A percentile compares a stretch with the other conserved stretches of the same genome.
These are phyloP conservation scores for Trogon surrucura DNA, from an alignment of 2,113 vertebrate species.

Conservation along the genomic window DNA sequence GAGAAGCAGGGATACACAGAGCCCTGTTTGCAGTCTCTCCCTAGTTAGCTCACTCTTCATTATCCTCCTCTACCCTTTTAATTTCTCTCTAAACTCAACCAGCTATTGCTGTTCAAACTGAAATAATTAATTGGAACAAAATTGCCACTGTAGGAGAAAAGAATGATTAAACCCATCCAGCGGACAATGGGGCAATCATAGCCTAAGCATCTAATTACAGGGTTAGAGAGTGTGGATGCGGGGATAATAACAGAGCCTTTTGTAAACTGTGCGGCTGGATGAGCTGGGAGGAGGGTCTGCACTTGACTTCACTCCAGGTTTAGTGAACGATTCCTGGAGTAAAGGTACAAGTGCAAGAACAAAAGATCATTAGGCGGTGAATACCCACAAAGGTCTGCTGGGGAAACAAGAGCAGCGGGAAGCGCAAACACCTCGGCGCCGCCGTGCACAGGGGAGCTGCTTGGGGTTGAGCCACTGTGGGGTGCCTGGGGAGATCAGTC, in stretches of 20 bases:
- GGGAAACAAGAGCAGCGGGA: not conserved
- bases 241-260: constrained; percentile 48
- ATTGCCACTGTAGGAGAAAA: constrained; percentile 72
- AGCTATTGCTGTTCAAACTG: constrained; percentile 68
- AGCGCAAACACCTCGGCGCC: not conserved
- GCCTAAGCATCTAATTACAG: constrained; percentile 72
- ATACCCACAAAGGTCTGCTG: not conserved
- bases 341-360: not conserved
- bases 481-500: fast-evolving
- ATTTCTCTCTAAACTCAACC: constrained; percentile 70
- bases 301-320: not conserved
- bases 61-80: constrained; percentile 62
- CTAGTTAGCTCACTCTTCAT: constrained; percentile 49
- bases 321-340: not conserved
- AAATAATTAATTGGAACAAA: constrained; percentile 76
- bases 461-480: fast-evolving
- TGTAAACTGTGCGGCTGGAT: not conserved
- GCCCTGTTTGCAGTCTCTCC: not conserved
- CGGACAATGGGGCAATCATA: constrained; percentile 72
- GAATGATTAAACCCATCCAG: constrained; percentile 71
- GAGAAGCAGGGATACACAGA: not conserved
- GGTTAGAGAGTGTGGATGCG: constrained; percentile 22
- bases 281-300: constrained; percentile 1
- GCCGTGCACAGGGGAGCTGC: fast-evolving
- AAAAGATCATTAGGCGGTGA: not conserved